phyloP scores from a whole-genome alignment of 2,113 vertebrate species.

The Danio rerio region GRCz12tu NC_133184.1:19513501-19514000 shows the following conservation, averaged over 20 bases:
- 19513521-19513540: conserved; percentile 36
- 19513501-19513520: conserved; percentile 56
- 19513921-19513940: conserved; percentile 7
- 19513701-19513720: conserved; percentile 38
- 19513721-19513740: neutral
- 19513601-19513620: conserved; percentile 50
- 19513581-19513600: conserved; percentile 55
- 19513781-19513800: conserved; percentile 13
- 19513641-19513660: conserved; percentile 39
- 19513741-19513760: conserved; percentile 41
- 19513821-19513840: conserved; percentile 24
- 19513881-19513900: conserved; percentile 6
- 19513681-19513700: conserved; percentile 25
- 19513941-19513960: conserved; percentile 41
- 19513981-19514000: conserved; percentile 3
- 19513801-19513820: neutral
- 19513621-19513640: conserved; percentile 47
- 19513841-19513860: neutral
- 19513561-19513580: conserved; percentile 57
- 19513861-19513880: neutral
- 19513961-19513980: conserved; percentile 39
- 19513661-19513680: conserved; percentile 36
- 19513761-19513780: conserved; percentile 36
- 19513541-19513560: conserved; percentile 50
- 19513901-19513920: conserved; percentile 12